Conservation (phyloP, 2,888 invertebrate genomes). For the Limenitis camilla region DNA sequence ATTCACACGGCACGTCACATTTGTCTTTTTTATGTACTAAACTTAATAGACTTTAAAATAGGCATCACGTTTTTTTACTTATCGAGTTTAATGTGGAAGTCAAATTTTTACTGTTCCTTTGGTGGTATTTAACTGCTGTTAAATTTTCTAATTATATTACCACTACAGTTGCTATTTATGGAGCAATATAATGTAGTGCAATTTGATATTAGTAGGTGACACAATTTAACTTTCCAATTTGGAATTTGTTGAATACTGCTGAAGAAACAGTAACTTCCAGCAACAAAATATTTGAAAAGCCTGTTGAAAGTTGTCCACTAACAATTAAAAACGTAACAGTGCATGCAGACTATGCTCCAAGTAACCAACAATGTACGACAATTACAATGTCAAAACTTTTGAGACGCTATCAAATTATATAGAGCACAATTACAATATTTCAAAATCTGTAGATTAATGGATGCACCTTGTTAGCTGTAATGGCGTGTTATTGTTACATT, state of each 20-base stretch:
- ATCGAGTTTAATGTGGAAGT: background rate
- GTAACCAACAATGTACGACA: no score
- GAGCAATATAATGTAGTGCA: no score
- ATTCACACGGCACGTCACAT: conserved; percentile 17
- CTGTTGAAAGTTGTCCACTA: no score
- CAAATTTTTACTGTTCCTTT: conserved; percentile 5
- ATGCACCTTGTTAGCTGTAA: conserved; percentile 40
- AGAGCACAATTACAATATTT: background rate
- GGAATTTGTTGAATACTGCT: no score
- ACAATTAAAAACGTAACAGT: conserved; percentile 7
- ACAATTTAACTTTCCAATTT: no score
- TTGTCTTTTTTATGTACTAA: conserved; percentile 28
- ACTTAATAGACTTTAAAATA: conserved; percentile 1
- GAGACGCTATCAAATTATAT: background rate
- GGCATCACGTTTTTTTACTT: conserved; percentile 6
- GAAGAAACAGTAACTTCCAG: no score
- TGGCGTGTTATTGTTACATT: conserved; percentile 33
- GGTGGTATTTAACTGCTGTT: no score
- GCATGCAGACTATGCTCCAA: background rate
- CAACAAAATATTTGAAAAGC: no score
- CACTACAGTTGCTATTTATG: no score
- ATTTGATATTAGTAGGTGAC: no score
- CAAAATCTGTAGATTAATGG: conserved; percentile 7
- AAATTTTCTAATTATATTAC: no score
- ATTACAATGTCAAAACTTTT: no score